Base-by-base conservation (phyloP, 2,888 invertebrate species). In the Drosophila melanosoma region DNA sequence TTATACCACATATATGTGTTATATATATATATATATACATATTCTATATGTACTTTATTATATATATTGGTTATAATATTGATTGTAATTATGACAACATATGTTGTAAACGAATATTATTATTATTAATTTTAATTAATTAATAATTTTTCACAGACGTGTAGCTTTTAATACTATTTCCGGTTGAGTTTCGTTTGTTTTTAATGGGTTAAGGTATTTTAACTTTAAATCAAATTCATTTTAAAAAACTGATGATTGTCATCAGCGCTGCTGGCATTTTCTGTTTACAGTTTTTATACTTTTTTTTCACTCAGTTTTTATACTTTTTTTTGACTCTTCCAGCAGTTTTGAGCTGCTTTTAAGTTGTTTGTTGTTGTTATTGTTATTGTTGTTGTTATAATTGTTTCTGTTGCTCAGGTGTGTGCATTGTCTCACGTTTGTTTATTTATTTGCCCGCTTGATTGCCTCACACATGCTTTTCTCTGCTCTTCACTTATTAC, bases 381-480 rank as follows among this genome's bases (percentile, higher is more conserved):
- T 53, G 33, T 38, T 58, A 66, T 45, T 69, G 51, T n/a, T 48
- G 49, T 35, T 75, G 51, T 51, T 68, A 69, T 53, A 63, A 35
- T 49, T 63, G 69, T 52, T 76, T 59, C 64, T 85, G 54, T 80
- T 72, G 61, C 74, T 83, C 83, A 76, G 88, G 69, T 90, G 85
- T 86, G 85, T 49, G 81, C 90, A 85, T 85, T 89, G 85, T 85
- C 90, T 89, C 85, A 85, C 85, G 85, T 89, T 82, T 89, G 79
- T 89, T 89, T 89, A 87, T 87, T 89, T 85, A 89, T 89, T 85
- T 79, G 74, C 71, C 61, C 57, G 82, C 82, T 84, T 74, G 79
- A 85, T 87, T 84, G 87, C 82, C 73, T 60, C 76, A 73, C 74
- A 74, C 73, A 68, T 76, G 74, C 35, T 60, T 67, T 71, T 49